Evolutionary conservation across 2,888 invertebrate species (phyloP), one percentile per base, ranked within the genome.

Genomic region (Baronia brevicornis): DNA sequence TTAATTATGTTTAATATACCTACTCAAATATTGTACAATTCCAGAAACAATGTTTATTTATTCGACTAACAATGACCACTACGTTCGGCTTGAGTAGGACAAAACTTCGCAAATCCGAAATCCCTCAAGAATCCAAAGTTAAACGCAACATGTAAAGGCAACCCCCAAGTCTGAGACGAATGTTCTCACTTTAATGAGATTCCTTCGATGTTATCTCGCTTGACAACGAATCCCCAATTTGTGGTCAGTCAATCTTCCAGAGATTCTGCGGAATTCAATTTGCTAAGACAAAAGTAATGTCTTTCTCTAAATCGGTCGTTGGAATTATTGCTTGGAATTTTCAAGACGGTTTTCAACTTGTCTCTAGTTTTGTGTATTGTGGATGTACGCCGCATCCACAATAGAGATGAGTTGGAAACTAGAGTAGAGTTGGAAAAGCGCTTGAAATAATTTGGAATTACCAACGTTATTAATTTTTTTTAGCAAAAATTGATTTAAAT

Each of bases 181-280:
- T 64, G 74, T 67, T 68, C 67, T 59, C 45, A 51, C 54, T 63
- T 64, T 80, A 82, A 82, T 82, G 80, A 82, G 82, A 82, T 82
- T 82, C 78, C 70, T 66, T 54, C 61, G 70, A 71, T 70, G 74
- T 61, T 79, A 80, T 78, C 77, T 69, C 58, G 62, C 70, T 66
- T 77, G 75, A 79, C 80, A 75, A 73, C 69, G 72, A 67, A 77
- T 72, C 72, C 69, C 74, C 70, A 77, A 79, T 80, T 75, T 82
- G 82, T 68, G 80, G 80, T 82, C 77, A 78, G 73, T 80, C 78
- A 72, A 77, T 78, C 77, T 74, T 70, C 55, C 44, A 53, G 55
- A 67, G 64, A 70, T 67, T 66, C 62, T 54, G 61, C 51, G 60
- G 64, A 78, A 78, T 80, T 78, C 77, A 78, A 79, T 82, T 80